phyloP scores from a whole-genome alignment of 2,888 invertebrate species.

The Lithophane semibrunnea region DNA sequence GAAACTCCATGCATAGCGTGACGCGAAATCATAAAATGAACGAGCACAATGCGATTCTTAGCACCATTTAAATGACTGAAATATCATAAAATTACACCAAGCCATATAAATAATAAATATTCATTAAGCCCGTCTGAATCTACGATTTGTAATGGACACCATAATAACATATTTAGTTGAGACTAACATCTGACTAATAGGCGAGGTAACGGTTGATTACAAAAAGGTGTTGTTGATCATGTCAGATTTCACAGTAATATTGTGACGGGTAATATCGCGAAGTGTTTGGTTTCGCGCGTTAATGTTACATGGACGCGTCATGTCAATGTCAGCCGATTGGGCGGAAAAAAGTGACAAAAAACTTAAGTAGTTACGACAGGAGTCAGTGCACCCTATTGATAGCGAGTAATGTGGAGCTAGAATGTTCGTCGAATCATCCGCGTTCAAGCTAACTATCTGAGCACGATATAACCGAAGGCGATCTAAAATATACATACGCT shows the following conservation, averaged over 20 bases:
- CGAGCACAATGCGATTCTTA: constrained; percentile 20
- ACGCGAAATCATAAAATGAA: constrained; percentile 37
- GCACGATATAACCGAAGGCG: constrained; percentile 22
- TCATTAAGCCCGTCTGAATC: constrained; percentile 48
- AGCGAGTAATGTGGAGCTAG: constrained; percentile 31
- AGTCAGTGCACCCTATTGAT: constrained; percentile 70
- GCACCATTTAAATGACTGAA: constrained; percentile 47
- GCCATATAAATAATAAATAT: constrained; percentile 53
- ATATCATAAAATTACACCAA: constrained; percentile 44
- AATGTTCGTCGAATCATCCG: constrained; percentile 36
- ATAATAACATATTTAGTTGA: constrained; percentile 68
- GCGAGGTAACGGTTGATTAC: constrained; percentile 76
- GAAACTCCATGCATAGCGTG: constrained; percentile 51
- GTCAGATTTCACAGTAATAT: constrained; percentile 74
- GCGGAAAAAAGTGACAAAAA: constrained; percentile 75
- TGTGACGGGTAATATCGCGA: constrained; percentile 74
- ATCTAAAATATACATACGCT: not conserved
- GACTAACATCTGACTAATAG: constrained; percentile 64
- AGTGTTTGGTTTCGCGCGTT: constrained; percentile 78
- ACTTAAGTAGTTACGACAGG: constrained; percentile 65
- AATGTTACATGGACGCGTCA: constrained; percentile 74
- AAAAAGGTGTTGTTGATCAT: constrained; percentile 73
- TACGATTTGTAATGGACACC: constrained; percentile 64
- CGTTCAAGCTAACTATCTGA: constrained; percentile 20
- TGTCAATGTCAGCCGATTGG: constrained; percentile 81